These are phyloP conservation scores for Accipiter badius DNA, from an alignment of 2,797 vertebrate genomes.

Conservation along the genomic window DNA sequence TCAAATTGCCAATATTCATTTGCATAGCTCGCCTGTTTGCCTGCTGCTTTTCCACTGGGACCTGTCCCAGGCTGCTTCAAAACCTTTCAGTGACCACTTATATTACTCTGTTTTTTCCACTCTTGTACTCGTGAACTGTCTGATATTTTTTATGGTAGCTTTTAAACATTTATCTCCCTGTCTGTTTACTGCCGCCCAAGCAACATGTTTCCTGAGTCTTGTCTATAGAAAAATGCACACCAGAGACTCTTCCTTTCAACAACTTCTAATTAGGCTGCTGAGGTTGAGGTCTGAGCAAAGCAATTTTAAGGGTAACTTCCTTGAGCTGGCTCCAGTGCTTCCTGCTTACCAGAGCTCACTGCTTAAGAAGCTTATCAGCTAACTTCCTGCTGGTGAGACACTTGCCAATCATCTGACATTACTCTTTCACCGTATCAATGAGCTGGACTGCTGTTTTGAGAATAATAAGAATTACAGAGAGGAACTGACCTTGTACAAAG, in stretches of 20 bases:
- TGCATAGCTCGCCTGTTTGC: neutral
- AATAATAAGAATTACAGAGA: constrained; percentile 51
- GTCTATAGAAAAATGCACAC: constrained; percentile 41
- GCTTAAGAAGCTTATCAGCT: constrained; percentile 67
- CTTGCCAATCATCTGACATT: constrained; percentile 55
- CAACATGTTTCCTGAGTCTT: constrained; percentile 40
- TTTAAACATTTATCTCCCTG: constrained; percentile 51
- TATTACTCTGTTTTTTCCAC: constrained; percentile 9
- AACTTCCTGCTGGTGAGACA: constrained; percentile 57
- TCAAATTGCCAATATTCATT: constrained; percentile 35
- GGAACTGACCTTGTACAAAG: constrained; percentile 44
- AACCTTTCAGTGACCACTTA: constrained; percentile 16
- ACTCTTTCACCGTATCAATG: constrained; percentile 46
- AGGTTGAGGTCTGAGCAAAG: constrained; percentile 45
- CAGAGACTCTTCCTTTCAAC: constrained; percentile 56
- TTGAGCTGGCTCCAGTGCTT: constrained; percentile 46
- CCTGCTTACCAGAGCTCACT: constrained; percentile 57
- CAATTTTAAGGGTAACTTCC: constrained; percentile 66
- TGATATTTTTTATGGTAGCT: constrained; percentile 32
- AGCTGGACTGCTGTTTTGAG: constrained; percentile 29
- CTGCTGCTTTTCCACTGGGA: neutral
- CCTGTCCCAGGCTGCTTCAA: neutral
- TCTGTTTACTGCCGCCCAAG: constrained; percentile 24
- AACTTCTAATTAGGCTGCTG: constrained; percentile 55
- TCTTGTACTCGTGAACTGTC: neutral